Evolutionary conservation across 2,797 vertebrate species (phyloP).

Genomic region (Leucoraja ocellata): DNA sequence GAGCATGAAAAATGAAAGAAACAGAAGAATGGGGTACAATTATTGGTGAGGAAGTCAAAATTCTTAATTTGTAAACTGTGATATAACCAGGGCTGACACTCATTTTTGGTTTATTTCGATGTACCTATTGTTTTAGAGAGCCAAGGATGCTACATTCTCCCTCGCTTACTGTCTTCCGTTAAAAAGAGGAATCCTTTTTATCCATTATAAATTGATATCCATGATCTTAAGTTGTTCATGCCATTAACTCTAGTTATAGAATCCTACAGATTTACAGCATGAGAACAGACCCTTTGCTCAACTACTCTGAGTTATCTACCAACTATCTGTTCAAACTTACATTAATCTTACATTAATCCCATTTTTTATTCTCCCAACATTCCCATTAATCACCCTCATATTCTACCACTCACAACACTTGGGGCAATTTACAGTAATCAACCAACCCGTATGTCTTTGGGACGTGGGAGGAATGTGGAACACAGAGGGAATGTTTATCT

Average conservation of each 20-base stretch:
- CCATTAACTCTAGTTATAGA: no score
- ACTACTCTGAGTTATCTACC: no score
- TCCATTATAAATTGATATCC: not conserved
- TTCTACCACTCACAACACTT: no score
- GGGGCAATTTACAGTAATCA: no score
- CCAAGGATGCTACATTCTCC: not conserved
- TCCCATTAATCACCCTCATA: not conserved
- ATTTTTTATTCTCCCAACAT: no score
- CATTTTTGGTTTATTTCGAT: not conserved
- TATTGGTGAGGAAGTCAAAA: not conserved
- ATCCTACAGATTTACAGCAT: no score
- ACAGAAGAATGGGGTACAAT: not conserved
- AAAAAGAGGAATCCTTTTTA: not conserved
- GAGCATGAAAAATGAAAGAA: not conserved
- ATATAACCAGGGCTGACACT: not conserved
- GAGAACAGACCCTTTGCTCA: no score
- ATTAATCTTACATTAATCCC: no score
- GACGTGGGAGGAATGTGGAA: no score
- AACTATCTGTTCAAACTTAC: no score
- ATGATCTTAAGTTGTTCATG: not conserved
- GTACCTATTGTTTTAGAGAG: not conserved
- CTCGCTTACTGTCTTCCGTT: not conserved
- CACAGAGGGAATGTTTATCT: no score
- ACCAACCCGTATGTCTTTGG: no score
- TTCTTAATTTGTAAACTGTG: not conserved